These are phyloP conservation scores for Probosciger aterrimus DNA, from an alignment of 2,113 vertebrate species.

Conservation along the genomic window DNA sequence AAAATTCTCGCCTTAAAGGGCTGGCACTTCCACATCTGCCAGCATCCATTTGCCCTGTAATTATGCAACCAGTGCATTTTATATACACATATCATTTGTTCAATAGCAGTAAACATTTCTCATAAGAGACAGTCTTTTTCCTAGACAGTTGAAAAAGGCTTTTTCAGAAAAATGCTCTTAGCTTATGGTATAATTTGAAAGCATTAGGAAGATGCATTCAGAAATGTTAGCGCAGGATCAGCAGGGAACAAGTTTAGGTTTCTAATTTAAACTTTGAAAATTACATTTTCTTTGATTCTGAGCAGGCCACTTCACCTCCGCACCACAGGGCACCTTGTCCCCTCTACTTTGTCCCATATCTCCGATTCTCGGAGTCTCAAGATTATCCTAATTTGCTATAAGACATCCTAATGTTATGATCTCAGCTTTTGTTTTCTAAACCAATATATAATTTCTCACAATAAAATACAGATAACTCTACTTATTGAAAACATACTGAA, in stretches of 20 bases:
- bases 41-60: not conserved
- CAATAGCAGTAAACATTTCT: not conserved
- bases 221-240: not conserved
- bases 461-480: not conserved
- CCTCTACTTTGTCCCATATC: not conserved
- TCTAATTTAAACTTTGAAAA: not conserved
- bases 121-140: not conserved
- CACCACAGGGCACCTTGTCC: not conserved
- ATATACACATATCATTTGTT: not conserved
- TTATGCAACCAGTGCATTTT: not conserved
- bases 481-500: not conserved
- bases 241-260: not conserved
- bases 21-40: not conserved
- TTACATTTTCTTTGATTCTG: not conserved
- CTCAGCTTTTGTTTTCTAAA: not conserved
- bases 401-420: not conserved
- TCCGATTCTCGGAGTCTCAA: not conserved
- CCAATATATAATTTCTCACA: not conserved
- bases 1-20: not conserved
- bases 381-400: not conserved
- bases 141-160: not conserved
- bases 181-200: not conserved
- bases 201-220: not conserved
- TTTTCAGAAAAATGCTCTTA: not conserved
- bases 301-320: not conserved